Base-by-base conservation (phyloP, 2,797 vertebrate genomes). In the Leucoraja ocellata region DNA sequence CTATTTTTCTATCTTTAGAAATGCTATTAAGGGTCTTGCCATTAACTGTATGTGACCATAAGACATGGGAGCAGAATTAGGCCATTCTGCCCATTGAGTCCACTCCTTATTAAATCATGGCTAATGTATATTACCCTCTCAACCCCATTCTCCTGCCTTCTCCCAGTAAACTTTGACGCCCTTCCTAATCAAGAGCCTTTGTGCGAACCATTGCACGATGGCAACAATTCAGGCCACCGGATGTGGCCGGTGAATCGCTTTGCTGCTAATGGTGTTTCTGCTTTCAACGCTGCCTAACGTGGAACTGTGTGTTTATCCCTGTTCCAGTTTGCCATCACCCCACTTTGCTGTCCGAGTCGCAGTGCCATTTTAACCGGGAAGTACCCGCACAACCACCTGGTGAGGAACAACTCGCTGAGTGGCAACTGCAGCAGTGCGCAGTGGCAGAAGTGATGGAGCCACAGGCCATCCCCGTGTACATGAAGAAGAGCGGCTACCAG, bases 311-410 rank as follows among this genome's bases (percentile, higher is more conserved):
- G 25, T 14, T 71, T 88, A 39, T 32, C 93, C 58, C 32, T 5
- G 18, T n/a, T 46, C 1, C 63, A 97, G 97, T 97, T 96, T 76
- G 96, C 96, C 0, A 96, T 95, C 6, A 95, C 96, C 0, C 96
- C 97, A 0, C 95, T 97, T 93, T 97, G 97, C 95, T 97, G 97
- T 94, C 97, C 97, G 54, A 97, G 97, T 93, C 94, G 97, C 32
- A 96, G 97, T 95, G 97, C 97, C 94, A 95, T 97, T 11, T 77
- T 97, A 93, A 96, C 96, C 0, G 97, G 97, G 2, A 96, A 88
- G 91, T 97, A 97, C 94, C 96, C 96, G 1, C 97, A 97, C 95
- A 97, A 97, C 95, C 97, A 97, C 94, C 94, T 93, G 94, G 97
- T 97, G 93, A 95, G 95, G 93, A 97, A 97, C 95, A 97, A 97